Percentiles rank a stretch among this genome's conserved stretches.
Evolutionary conservation across 2,888 invertebrate species (phyloP).

Genomic region (Limnephilus auricula): DNA sequence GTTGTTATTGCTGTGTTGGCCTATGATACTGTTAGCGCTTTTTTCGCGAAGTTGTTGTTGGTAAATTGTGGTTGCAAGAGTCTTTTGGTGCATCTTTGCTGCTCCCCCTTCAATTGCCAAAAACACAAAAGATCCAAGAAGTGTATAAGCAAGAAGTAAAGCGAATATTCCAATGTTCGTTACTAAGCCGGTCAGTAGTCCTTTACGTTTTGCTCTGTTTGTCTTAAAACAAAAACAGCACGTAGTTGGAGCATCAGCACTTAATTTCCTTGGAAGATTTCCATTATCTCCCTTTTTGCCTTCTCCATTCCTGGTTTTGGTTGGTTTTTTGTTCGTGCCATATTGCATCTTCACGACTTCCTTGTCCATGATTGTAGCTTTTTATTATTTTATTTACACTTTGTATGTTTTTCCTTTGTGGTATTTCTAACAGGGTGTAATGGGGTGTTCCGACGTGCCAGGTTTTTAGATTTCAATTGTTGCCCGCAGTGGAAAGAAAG

Average conservation of each 20-base stretch:
- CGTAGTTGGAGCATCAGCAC: constrained; percentile 69
- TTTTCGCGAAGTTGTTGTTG: constrained; percentile 73
- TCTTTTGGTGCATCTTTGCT: constrained; percentile 76
- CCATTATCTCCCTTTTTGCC: constrained; percentile 53
- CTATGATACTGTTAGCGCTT: constrained; percentile 71
- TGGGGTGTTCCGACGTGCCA: neutral
- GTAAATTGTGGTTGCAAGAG: constrained; percentile 72
- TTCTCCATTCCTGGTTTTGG: constrained; percentile 55
- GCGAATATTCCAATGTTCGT: constrained; percentile 91
- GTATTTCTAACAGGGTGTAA: neutral
- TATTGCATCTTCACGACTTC: constrained; percentile 62
- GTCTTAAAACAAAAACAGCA: constrained; percentile 77
- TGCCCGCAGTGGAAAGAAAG: neutral
- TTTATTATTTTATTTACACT: neutral
- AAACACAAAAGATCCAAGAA: constrained; percentile 87
- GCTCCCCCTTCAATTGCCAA: constrained; percentile 88
- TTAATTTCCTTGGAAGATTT: constrained; percentile 51
- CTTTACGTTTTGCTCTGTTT: constrained; percentile 75
- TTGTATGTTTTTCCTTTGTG: neutral
- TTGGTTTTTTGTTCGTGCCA: constrained; percentile 57
- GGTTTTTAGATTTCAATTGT: neutral
- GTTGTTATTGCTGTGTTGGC: constrained; percentile 73
- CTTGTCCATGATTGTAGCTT: constrained; percentile 50
- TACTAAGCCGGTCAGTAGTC: constrained; percentile 81
- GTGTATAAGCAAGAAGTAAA: constrained; percentile 87